phyloP scores from a whole-genome alignment of 1,140 invertebrate genomes.

The Drosophila insularis region DNA sequence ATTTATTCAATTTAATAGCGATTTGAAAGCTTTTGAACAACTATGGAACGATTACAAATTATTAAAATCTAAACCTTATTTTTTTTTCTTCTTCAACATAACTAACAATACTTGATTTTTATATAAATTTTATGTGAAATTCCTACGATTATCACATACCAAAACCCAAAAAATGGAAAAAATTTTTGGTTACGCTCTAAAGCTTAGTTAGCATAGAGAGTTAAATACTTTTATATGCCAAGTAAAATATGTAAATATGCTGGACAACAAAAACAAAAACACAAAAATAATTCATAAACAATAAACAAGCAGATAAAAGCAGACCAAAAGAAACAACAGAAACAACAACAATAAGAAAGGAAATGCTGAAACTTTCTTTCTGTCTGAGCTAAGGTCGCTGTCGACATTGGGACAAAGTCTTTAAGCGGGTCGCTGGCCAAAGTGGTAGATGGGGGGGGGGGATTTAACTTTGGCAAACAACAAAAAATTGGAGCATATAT shows the following conservation, averaged over 20 bases:
- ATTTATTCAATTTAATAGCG: too few relatives aligned
- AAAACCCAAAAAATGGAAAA: background rate
- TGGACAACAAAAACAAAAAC: slow-evolving; percentile 33
- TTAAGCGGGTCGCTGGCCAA: background rate
- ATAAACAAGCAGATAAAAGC: slow-evolving; percentile 34
- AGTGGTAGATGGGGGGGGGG: background rate
- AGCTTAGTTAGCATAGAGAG: slow-evolving; percentile 25
- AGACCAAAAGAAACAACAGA: slow-evolving; percentile 11
- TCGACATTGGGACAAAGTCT: slow-evolving; percentile 24
- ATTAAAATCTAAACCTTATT: too few relatives aligned
- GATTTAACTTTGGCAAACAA: slow-evolving; percentile 26
- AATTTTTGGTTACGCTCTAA: background rate
- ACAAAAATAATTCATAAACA: slow-evolving; percentile 50
- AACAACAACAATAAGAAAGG: slow-evolving; percentile 32
- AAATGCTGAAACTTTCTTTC: slow-evolving; percentile 62
- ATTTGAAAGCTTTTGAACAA: too few relatives aligned
- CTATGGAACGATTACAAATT: too few relatives aligned
- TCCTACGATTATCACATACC: background rate
- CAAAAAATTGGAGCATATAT: slow-evolving; percentile 50
- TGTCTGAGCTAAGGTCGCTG: slow-evolving; percentile 8
- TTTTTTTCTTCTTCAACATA: too few relatives aligned
- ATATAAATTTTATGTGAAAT: background rate
- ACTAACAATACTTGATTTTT: too few relatives aligned
- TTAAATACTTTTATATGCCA: too few relatives aligned
- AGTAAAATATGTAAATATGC: slow-evolving; percentile 34